These are phyloP conservation scores for Lucinisca nassula DNA, from an alignment of 2,888 invertebrate genomes.

Conservation along the genomic window DNA sequence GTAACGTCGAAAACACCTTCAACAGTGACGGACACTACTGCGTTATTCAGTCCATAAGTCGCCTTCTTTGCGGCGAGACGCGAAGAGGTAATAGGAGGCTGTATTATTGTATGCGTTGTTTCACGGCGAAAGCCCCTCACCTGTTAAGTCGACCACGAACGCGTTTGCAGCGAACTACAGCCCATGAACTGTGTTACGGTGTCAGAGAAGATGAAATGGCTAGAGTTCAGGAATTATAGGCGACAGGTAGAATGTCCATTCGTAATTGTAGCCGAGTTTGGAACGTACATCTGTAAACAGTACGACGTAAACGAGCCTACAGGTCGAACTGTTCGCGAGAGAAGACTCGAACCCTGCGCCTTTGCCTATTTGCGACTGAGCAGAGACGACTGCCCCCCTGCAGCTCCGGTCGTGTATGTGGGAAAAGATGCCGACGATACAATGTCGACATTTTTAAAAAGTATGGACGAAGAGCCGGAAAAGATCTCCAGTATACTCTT, in stretches of 20 bases:
- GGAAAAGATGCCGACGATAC: neutral
- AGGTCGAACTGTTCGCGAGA: neutral
- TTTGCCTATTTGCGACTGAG: neutral
- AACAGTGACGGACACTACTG: too few species aligned
- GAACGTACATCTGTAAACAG: neutral
- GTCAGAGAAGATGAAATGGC: too few species aligned
- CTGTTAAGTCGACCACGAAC: too few species aligned
- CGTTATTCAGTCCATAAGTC: too few species aligned
- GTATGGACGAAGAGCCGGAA: neutral
- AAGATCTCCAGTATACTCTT: neutral
- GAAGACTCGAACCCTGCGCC: neutral
- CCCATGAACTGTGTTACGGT: too few species aligned
- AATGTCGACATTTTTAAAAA: neutral
- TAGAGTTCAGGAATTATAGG: too few species aligned
- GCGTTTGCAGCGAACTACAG: too few species aligned
- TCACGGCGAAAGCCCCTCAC: too few species aligned
- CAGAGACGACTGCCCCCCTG: neutral
- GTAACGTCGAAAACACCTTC: too few species aligned
- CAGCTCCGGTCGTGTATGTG: neutral
- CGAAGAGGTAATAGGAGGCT: too few species aligned
- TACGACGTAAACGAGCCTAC: neutral
- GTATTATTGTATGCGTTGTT: too few species aligned
- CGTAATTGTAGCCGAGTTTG: neutral
- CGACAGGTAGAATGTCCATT: constrained; percentile 2
- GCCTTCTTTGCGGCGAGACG: too few species aligned